phyloP scores from a whole-genome alignment of 2,888 invertebrate species.

The Chrysolina oricalcia region DNA sequence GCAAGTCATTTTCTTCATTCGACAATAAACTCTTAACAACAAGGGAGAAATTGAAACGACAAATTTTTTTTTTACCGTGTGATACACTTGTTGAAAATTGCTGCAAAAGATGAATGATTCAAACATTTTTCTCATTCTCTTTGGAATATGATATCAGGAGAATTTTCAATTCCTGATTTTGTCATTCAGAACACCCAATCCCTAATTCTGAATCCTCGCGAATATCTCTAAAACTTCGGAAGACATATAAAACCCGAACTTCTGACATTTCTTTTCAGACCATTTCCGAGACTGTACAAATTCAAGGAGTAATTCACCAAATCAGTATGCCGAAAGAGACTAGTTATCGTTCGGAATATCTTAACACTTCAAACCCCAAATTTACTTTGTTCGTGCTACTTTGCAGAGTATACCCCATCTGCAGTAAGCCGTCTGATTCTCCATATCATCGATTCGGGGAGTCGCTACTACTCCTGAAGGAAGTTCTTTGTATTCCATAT shows the following conservation, averaged over 20 bases:
- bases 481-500: background rate
- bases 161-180: background rate
- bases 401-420: constrained; percentile 9
- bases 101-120: too few relatives aligned
- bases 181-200: background rate
- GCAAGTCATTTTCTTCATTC: too few relatives aligned
- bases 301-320: constrained; percentile 18
- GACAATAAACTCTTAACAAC: too few relatives aligned
- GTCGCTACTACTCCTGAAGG: background rate
- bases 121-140: background rate
- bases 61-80: too few relatives aligned
- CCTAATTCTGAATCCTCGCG: background rate
- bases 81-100: too few relatives aligned
- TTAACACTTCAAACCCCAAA: constrained; percentile 19
- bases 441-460: background rate
- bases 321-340: constrained; percentile 18
- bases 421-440: background rate
- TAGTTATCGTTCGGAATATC: constrained; percentile 18
- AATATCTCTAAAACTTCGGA: constrained; percentile 3
- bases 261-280: background rate
- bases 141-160: background rate
- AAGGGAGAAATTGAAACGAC: too few relatives aligned
- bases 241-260: constrained; percentile 6
- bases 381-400: constrained; percentile 21
- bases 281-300: constrained; percentile 11